Percentiles rank a stretch among this genome's conserved stretches.
Evolutionary conservation across 2,888 invertebrate genomes (phyloP).

Genomic region (Agonum fuliginosum): DNA sequence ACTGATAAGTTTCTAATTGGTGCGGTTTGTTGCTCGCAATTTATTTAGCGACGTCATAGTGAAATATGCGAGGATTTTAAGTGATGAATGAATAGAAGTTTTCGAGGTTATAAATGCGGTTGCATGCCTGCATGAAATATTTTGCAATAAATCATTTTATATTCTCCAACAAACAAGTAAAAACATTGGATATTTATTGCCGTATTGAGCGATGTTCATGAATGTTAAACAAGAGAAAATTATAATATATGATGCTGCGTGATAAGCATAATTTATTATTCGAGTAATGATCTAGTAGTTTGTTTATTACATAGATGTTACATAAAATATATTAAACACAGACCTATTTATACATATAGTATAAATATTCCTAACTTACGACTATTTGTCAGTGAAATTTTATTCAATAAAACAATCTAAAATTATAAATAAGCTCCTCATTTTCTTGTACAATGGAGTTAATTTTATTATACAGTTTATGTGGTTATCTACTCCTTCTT

Average conservation of each 20-base stretch:
- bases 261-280: slow-evolving; percentile 5
- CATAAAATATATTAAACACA: background rate
- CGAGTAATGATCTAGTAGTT: background rate
- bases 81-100: slow-evolving; percentile 51
- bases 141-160: slow-evolving; percentile 40
- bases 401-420: no score
- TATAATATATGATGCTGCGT: slow-evolving; percentile 7
- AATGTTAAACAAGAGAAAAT: background rate
- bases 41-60: slow-evolving; percentile 5
- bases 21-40: background rate
- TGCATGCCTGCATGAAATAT: slow-evolving; percentile 50
- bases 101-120: slow-evolving; percentile 42
- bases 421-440: no score
- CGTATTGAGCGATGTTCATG: slow-evolving; percentile 28
- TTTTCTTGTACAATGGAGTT: no score
- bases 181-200: slow-evolving; percentile 33
- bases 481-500: no score
- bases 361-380: no score
- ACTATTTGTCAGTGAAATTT: no score
- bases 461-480: no score
- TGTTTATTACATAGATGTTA: background rate
- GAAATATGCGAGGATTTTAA: slow-evolving; percentile 52
- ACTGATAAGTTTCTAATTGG: slow-evolving; percentile 17
- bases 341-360: no score
- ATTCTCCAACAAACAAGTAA: slow-evolving; percentile 47